Evolutionary conservation across 1,140 invertebrate species (phyloP).

Genomic region (Drosophila pseudoobscura): DNA sequence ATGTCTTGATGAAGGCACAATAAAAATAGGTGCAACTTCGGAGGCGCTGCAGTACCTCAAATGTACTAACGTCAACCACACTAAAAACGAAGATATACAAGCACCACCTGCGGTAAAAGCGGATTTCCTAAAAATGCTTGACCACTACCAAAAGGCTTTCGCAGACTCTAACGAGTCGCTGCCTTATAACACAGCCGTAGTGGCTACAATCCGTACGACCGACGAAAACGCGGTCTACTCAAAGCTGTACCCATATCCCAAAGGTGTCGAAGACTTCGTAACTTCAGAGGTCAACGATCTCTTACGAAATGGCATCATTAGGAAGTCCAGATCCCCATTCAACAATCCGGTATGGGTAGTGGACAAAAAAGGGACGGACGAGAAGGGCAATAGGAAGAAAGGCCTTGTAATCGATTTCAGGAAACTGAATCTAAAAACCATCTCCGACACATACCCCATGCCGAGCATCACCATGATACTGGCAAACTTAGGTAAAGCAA

Average conservation of each 20-base stretch:
- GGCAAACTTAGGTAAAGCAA: slow-evolving; percentile 24
- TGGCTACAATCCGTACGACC: not conserved
- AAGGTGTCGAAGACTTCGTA: slow-evolving; percentile 3
- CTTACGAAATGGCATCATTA: slow-evolving; percentile 18
- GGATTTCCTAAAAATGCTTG: no score
- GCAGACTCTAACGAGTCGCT: not conserved
- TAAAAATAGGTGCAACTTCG: no score
- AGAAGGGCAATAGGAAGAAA: slow-evolving; percentile 33
- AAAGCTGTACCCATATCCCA: slow-evolving; percentile 7
- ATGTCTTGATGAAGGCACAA: no score
- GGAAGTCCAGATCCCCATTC: no score
- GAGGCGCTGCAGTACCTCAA: no score
- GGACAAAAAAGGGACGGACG: slow-evolving; percentile 48
- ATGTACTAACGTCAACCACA: no score
- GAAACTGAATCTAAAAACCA: slow-evolving; percentile 74
- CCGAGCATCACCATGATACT: slow-evolving; percentile 82
- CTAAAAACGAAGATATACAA: no score
- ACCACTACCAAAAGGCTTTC: not conserved
- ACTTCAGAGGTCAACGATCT: slow-evolving; percentile 6
- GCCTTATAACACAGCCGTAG: not conserved
- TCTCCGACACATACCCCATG: slow-evolving; percentile 85
- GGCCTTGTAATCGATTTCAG: slow-evolving; percentile 74
- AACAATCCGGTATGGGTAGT: slow-evolving; percentile 41
- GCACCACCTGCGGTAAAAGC: no score
- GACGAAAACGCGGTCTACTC: slow-evolving; percentile 9